Evolutionary conservation across 2,797 vertebrate species (phyloP), one percentile per base, ranked within the genome.

Genomic region (Ataeniobius toweri): DNA sequence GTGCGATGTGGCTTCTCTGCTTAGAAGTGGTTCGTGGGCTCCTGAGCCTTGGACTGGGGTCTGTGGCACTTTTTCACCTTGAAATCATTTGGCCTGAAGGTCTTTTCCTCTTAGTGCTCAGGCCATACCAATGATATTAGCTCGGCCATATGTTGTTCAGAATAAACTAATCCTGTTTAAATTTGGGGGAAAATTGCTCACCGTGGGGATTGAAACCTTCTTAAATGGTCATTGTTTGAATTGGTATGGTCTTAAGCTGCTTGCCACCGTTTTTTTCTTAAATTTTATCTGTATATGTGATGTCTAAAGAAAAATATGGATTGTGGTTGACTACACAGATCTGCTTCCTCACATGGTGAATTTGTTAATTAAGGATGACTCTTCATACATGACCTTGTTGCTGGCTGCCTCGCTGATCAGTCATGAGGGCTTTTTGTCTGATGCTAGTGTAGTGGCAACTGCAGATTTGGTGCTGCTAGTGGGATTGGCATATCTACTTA

Each of bases 1-100:
- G 95, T 99, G 98, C 96, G 98, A 99, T 97, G 98, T 99, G 98
- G 98, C 98, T 96, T 99, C 98, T 97, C 98, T 99, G 95, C 98
- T 99, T 97, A 99, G 98, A 97, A 99, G 98, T 97, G 98, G 98
- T 95, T 99, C 98, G 96, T 99, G 98, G 98, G 97, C 98, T 85
- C 97, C 98, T 94, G 98, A 99, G 97, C 98, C 98, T 96, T 99
- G 98, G 98, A 99, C 97, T 93, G 98, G 98, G 98, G 98, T 99
- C 96, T 96, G 98, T 99, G 96, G 96, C 96, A 95, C 86, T 97
- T 97, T 94, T 87, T 83, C 80, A 94, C 85, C 85, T 63, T 70
- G n/a, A 95, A 94, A 95, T 96, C 75, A 94, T 94, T 95, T 95
- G 94, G 95, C 92, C 75, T 73, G 74, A 95, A 39, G 83, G 80